These are phyloP conservation scores for Moxostoma hubbsi DNA, from an alignment of 2,797 vertebrate genomes.

Conservation along the genomic window DNA sequence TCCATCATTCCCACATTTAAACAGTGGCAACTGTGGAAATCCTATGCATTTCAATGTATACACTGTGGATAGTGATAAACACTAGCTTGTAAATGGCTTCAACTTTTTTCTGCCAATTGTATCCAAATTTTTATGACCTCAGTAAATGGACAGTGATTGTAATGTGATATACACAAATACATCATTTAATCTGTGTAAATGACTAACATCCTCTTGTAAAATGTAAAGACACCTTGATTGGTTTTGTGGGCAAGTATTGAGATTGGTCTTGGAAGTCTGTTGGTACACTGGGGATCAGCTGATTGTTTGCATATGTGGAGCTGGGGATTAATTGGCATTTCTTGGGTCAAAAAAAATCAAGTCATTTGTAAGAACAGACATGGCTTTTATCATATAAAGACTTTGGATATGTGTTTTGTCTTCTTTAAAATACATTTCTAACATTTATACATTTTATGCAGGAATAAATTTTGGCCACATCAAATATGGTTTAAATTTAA, in stretches of 20 bases:
- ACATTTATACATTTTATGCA: neutral
- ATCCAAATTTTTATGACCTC: neutral
- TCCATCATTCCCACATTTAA: neutral
- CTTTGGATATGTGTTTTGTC: neutral
- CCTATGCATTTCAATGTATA: neutral
- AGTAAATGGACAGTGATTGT: neutral
- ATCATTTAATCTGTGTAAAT: neutral
- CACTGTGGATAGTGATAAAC: neutral
- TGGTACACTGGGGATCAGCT: neutral
- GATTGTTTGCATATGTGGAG: neutral
- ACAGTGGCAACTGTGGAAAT: neutral
- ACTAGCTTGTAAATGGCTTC: neutral
- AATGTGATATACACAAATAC: too few relatives aligned
- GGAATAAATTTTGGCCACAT: neutral
- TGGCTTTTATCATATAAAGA: neutral
- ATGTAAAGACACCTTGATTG: neutral
- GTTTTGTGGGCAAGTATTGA: neutral
- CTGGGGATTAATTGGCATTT: neutral
- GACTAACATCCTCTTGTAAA: neutral
- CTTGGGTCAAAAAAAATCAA: neutral
- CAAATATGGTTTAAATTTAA: too few relatives aligned
- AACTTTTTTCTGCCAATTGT: neutral
- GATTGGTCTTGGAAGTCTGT: neutral
- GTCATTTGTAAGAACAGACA: neutral
- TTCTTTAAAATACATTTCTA: neutral